Evolutionary conservation across 2,113 vertebrate genomes (phyloP), one percentile per base, ranked within the genome.

Genomic region (Triplophysa rosa): DNA sequence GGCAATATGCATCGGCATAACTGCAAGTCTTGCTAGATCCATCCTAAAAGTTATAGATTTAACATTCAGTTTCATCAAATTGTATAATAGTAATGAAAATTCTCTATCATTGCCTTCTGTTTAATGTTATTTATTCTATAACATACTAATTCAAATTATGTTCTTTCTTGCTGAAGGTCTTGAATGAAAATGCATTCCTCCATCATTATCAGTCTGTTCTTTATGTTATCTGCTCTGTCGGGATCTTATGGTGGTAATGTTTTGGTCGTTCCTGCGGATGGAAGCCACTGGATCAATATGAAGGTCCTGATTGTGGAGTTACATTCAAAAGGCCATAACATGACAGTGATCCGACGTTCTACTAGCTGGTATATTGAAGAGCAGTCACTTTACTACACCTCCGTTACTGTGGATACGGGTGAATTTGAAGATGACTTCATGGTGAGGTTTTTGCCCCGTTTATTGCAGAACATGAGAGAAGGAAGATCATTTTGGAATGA

Each of bases 261-360:
- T 58, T 62, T 85, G 67, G 81, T 85, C 3, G 61, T 47, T 47
- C 84, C 84, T 21, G 80, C 59, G 33, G 81, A 83, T 80, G 78
- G 78, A 68, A 85, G 84, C 47, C 84, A 85, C 14, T 85, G 81
- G 81, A 68, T 85, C 24, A 85, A 85, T 52, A 83, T 85, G 84
- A 82, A 80, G 29, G 49, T 80, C 70, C 67, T 85, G 2, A 52
- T 85, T 65, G 61, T 52, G 26, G 81, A 75, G 21, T 72, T 85
- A 29, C 74, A 85, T 37, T 59, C 67, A 33, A 77, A 64, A 69
- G 84, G 81, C 6, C 84, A 85, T 47, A 68, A 63, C 52, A 56
- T 85, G n/a, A 83, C 84, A 1, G 81, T 85, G 37, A 54, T 85
- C 2, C 23, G 74, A 12, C 37, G 45, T 13, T 80, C 72, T 56